phyloP scores from a whole-genome alignment of 2,888 invertebrate species.

The Chirona hameri region DNA sequence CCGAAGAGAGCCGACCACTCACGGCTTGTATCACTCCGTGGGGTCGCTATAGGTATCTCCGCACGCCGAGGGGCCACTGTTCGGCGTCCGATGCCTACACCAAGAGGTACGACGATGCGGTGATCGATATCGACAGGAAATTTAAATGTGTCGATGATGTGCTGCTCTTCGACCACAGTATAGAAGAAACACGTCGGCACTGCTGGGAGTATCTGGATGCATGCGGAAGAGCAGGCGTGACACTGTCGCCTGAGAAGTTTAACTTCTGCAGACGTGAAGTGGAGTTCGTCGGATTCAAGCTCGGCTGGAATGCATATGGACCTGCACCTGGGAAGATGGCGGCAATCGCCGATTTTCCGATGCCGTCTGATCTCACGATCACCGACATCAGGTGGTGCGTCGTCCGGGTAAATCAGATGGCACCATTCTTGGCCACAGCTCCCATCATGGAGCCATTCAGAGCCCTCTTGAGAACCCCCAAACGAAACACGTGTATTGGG shows the following conservation, averaged over 20 bases:
- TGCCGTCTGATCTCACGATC: background rate
- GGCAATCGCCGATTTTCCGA: background rate
- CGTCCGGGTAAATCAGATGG: background rate
- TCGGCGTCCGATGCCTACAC: background rate
- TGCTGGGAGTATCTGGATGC: background rate
- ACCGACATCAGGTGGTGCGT: background rate
- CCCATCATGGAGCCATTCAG: background rate
- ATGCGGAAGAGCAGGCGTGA: background rate
- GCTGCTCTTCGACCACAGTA: background rate
- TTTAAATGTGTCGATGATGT: background rate
- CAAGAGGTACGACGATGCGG: background rate
- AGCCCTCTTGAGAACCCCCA: background rate
- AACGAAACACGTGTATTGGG: background rate
- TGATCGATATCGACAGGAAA: background rate
- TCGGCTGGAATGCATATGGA: background rate
- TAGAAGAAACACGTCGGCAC: background rate
- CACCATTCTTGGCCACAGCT: background rate
- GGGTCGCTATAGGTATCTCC: background rate
- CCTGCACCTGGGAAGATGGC: background rate
- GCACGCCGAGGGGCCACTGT: background rate
- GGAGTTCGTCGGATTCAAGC: background rate
- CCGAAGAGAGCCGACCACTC: background rate
- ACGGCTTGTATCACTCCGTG: background rate
- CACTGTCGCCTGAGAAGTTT: background rate
- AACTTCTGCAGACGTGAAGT: background rate